Conservation (phyloP, 2,113 vertebrate genomes). For the Chloroceryle aenea region DNA sequence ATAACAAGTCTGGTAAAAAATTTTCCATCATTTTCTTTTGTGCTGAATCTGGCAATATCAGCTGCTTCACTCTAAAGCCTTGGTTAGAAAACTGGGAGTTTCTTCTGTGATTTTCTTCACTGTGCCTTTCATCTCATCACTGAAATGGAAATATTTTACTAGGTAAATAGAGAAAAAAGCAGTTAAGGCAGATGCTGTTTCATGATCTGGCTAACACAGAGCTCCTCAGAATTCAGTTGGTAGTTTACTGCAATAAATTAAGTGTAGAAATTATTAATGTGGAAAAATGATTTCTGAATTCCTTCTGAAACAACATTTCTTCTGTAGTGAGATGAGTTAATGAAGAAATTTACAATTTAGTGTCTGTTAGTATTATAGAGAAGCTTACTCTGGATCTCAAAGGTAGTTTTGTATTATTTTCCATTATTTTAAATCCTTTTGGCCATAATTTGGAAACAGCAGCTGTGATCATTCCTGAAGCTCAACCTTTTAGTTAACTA, state of each 20-base stretch:
- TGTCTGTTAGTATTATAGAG: neutral
- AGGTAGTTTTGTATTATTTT: neutral
- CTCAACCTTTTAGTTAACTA: neutral
- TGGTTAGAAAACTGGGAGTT: neutral
- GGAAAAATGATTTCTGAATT: slow-evolving; percentile 28
- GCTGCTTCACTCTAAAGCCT: neutral
- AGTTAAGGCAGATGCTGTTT: neutral
- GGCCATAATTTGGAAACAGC: neutral
- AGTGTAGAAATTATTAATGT: slow-evolving; percentile 18
- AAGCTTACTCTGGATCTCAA: neutral
- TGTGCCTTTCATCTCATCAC: neutral
- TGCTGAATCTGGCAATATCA: neutral
- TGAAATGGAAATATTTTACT: slow-evolving; percentile 20
- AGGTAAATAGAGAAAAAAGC: neutral
- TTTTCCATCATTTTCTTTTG: neutral
- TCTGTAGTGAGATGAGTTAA: slow-evolving; percentile 10
- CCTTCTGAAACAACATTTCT: neutral
- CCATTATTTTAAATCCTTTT: slow-evolving; percentile 2
- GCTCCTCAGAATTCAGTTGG: neutral
- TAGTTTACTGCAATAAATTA: slow-evolving; percentile 19
- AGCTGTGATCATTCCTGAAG: neutral
- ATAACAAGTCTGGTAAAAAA: neutral
- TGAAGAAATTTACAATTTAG: neutral
- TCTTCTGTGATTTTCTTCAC: neutral
- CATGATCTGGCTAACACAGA: neutral